Percentiles rank a stretch among this genome's conserved stretches.
These are phyloP conservation scores for Geotrypetes seraphini DNA, from an alignment of 2,797 vertebrate genomes.

Conservation along the genomic window DNA sequence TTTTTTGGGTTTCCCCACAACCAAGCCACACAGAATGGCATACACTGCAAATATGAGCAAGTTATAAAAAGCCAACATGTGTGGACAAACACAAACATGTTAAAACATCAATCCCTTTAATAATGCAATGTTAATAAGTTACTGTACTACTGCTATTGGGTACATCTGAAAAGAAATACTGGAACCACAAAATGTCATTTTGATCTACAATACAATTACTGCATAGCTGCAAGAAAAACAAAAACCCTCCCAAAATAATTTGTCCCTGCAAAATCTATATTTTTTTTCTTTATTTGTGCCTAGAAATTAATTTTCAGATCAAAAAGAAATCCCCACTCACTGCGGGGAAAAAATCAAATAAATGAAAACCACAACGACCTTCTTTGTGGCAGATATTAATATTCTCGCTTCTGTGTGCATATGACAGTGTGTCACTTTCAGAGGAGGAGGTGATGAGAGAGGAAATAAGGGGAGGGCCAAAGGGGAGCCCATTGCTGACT, in stretches of 20 bases:
- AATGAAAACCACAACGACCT: not conserved
- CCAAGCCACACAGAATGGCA: no score
- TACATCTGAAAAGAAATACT: not conserved
- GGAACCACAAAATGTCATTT: slow-evolving; percentile 5
- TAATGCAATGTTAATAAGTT: no score
- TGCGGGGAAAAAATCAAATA: slow-evolving; percentile 2
- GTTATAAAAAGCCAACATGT: no score
- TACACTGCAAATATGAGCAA: no score
- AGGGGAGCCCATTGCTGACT: not conserved
- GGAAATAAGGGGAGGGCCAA: no score
- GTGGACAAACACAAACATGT: no score
- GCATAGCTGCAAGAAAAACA: slow-evolving; percentile 9
- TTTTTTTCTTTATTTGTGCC: slow-evolving; percentile 2
- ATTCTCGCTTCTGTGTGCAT: not conserved
- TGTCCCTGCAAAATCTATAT: not conserved
- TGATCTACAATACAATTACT: slow-evolving; percentile 21
- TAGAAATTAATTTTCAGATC: slow-evolving; percentile 45
- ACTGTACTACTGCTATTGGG: no score
- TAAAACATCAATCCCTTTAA: no score
- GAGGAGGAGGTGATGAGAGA: no score
- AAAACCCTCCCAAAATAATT: slow-evolving; percentile 10
- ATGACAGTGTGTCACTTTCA: not conserved
- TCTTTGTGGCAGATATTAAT: not conserved
- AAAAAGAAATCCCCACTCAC: slow-evolving; percentile 28
- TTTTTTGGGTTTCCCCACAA: no score